Percentiles rank a stretch among this genome's conserved stretches.
Evolutionary conservation across 2,113 vertebrate species (phyloP).

Genomic region (Alexandromys fortis): DNA sequence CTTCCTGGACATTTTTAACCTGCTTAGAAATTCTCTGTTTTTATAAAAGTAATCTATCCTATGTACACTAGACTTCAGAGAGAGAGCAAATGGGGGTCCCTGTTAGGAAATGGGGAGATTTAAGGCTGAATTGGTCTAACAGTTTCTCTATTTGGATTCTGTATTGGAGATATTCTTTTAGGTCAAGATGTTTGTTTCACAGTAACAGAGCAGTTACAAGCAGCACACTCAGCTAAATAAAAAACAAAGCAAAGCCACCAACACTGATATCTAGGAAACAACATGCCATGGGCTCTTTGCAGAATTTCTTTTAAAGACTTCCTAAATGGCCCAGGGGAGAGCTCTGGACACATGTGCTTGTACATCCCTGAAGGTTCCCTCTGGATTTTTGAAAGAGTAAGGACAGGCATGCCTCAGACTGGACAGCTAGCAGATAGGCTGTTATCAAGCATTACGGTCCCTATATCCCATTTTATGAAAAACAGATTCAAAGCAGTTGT

Average conservation of each 20-base stretch:
- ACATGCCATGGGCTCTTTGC: neutral
- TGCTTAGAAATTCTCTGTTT: neutral
- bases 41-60: neutral
- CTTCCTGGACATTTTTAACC: neutral
- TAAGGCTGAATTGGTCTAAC: neutral
- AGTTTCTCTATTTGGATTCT: neutral
- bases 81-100: neutral
- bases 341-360: neutral
- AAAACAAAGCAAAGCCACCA: neutral
- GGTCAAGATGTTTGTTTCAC: neutral
- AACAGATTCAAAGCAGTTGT: neutral
- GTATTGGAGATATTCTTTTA: neutral
- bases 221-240: neutral
- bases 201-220: neutral
- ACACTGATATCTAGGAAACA: neutral
- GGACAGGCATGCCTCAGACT: neutral
- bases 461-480: neutral
- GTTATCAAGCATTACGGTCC: neutral
- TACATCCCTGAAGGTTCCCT: neutral
- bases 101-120: neutral
- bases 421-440: neutral
- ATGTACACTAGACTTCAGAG: neutral
- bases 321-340: neutral
- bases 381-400: neutral
- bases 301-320: neutral